Percentiles rank a stretch among this genome's conserved stretches.
Conservation (phyloP, 2,888 invertebrate genomes). For the Lymantria dispar region DNA sequence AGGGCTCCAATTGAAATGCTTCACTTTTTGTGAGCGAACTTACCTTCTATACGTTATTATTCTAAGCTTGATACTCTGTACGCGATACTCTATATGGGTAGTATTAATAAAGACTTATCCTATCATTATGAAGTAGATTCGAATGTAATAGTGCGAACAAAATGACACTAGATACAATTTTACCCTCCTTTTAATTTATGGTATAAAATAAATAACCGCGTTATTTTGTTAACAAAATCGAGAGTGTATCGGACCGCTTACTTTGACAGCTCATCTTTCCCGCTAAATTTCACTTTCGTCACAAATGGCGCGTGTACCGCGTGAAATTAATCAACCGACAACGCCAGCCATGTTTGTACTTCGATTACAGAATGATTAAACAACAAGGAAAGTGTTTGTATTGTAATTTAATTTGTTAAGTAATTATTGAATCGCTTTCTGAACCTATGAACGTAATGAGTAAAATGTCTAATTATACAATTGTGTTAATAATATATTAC, state of each 20-base stretch:
- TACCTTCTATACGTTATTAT: no score
- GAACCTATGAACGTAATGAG: neutral
- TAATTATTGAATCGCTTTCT: neutral
- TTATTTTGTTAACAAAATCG: slow-evolving; percentile 35
- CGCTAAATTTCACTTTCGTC: slow-evolving; percentile 56
- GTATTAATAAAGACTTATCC: no score
- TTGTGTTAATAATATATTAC: no score
- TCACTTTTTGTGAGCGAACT: no score
- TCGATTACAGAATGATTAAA: slow-evolving; percentile 20
- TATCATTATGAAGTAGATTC: no score
- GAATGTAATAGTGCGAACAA: no score
- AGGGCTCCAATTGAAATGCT: no score
- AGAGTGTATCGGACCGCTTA: slow-evolving; percentile 42
- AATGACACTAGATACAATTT: no score
- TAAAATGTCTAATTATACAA: no score
- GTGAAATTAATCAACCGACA: slow-evolving; percentile 31
- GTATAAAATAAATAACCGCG: slow-evolving; percentile 1
- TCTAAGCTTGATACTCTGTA: no score
- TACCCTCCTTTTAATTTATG: no score
- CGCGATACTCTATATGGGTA: no score
- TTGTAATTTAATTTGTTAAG: slow-evolving; percentile 12
- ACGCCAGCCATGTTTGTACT: slow-evolving; percentile 22
- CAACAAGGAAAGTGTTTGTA: slow-evolving; percentile 7
- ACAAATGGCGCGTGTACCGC: slow-evolving; percentile 35
- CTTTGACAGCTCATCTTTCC: slow-evolving; percentile 50